Conservation (phyloP, 2,888 invertebrate species). For the Drosophila cyrtoloma region DNA sequence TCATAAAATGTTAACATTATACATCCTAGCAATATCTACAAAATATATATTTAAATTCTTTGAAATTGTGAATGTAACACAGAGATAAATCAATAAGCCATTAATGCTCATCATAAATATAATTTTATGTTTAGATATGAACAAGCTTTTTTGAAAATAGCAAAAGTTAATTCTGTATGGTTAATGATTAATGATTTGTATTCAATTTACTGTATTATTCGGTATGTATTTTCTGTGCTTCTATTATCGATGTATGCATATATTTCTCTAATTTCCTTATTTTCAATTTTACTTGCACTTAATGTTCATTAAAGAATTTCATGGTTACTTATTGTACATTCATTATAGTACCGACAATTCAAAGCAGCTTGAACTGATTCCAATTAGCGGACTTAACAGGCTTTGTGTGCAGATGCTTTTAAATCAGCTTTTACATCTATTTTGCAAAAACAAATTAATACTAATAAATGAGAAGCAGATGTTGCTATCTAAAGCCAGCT, state of each 20-base stretch:
- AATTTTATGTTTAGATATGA: background rate
- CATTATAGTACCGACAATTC: background rate
- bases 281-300: background rate
- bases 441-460: conserved; percentile 58
- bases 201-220: background rate
- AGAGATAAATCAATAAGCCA: background rate
- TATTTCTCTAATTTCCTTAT: background rate
- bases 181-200: background rate
- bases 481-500: conserved; percentile 32
- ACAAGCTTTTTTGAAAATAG: background rate
- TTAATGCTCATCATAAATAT: background rate
- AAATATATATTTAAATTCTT: background rate
- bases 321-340: background rate
- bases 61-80: background rate
- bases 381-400: background rate
- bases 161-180: background rate
- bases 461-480: conserved; percentile 57
- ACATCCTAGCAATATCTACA: background rate
- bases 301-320: background rate
- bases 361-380: background rate
- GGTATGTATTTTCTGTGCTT: background rate
- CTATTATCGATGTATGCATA: background rate
- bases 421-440: conserved; percentile 25
- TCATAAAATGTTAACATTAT: background rate
- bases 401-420: conserved; percentile 14